phyloP scores from a whole-genome alignment of 1,140 invertebrate genomes.

The Ctenoplectra terminalis region DNA sequence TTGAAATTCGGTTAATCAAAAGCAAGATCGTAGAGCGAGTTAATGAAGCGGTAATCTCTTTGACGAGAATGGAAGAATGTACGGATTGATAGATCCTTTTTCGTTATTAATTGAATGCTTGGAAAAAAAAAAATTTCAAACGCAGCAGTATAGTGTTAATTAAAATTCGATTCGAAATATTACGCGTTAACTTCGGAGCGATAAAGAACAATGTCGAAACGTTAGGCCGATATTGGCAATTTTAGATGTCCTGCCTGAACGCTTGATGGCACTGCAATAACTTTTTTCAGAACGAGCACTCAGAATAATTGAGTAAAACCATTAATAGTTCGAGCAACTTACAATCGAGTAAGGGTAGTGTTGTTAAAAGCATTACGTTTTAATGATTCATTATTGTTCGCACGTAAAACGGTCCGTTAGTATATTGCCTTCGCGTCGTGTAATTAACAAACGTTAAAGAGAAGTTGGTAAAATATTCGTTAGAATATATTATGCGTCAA shows the following conservation, averaged over 20 bases:
- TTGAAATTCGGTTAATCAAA: not conserved
- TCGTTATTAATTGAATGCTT: not conserved
- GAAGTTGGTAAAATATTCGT: not conserved
- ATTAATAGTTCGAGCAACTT: conserved; percentile 23
- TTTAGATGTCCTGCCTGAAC: not conserved
- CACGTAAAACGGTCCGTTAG: not conserved
- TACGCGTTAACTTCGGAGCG: conserved; percentile 1
- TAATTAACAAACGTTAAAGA: not conserved
- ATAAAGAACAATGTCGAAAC: conserved; percentile 5
- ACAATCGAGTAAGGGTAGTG: not conserved
- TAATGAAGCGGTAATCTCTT: not conserved
- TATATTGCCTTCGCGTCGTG: not conserved
- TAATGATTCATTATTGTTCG: not conserved
- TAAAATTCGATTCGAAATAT: not conserved
- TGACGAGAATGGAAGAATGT: no score
- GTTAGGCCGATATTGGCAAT: conserved; percentile 1
- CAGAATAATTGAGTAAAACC: conserved; percentile 34
- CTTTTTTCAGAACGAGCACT: conserved; percentile 10
- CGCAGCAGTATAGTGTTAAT: not conserved
- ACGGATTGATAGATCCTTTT: not conserved
- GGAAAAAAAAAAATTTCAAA: not conserved
- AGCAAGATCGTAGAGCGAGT: not conserved
- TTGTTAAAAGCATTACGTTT: conserved; percentile 1
- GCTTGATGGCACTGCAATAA: conserved; percentile 2
- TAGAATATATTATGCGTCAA: not conserved